phyloP scores from a whole-genome alignment of 2,888 invertebrate genomes.

The Malachius bipustulatus region DNA sequence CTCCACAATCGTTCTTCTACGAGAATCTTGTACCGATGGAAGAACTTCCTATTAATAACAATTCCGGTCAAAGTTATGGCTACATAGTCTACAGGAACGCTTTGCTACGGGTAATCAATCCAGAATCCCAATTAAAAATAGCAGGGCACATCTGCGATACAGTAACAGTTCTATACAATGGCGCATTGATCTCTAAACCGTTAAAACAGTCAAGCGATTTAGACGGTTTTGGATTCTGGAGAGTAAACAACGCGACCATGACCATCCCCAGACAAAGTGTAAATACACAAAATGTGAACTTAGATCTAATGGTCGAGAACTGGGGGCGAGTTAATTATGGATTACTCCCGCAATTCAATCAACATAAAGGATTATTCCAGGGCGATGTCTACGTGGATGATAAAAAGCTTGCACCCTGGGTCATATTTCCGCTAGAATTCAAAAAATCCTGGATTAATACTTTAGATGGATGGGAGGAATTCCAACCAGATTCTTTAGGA shows the following conservation, averaged over 20 bases:
- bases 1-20: background rate
- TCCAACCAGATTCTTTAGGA: constrained; percentile 25
- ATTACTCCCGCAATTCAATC: constrained; percentile 34
- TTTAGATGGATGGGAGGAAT: constrained; percentile 27
- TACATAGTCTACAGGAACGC: constrained; percentile 39
- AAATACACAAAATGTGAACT: constrained; percentile 21
- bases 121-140: constrained; percentile 26
- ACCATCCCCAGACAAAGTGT: constrained; percentile 17
- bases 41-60: constrained; percentile 30
- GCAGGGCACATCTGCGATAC: constrained; percentile 37
- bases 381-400: constrained; percentile 38
- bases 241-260: constrained; percentile 25
- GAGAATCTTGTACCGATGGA: constrained; percentile 29
- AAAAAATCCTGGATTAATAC: constrained; percentile 32
- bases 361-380: constrained; percentile 35
- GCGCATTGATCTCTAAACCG: constrained; percentile 29
- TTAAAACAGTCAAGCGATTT: constrained; percentile 25
- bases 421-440: constrained; percentile 40
- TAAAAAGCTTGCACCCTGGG: constrained; percentile 33
- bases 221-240: constrained; percentile 36
- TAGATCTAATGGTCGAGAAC: constrained; percentile 52
- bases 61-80: constrained; percentile 42
- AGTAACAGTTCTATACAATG: constrained; percentile 38
- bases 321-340: constrained; percentile 64
- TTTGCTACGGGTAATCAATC: constrained; percentile 18